Base-by-base conservation (phyloP, 2,888 invertebrate genomes). In the Sympetrum striolatum region DNA sequence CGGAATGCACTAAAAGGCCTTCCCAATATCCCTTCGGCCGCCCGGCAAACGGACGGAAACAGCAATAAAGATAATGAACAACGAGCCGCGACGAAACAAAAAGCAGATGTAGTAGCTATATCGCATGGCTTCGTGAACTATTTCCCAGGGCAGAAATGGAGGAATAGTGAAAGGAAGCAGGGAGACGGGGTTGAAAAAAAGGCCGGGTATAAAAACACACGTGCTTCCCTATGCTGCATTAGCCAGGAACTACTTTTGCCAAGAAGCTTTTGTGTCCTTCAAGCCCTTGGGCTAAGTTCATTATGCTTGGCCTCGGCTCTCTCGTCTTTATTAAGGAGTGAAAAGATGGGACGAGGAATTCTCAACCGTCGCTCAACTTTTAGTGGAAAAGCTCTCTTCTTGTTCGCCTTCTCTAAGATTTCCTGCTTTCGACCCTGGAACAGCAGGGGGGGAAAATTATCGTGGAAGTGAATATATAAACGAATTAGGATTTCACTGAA, bases 251-350 rank as follows among this genome's bases (percentile, higher is more conserved):
- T 86, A 64, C 86, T 86, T 86, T 86, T 86, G 58, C 86, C 58
- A 86, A 35, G 86, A 60, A 60, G 58, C 60, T 86, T 86, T 86
- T 58, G 58, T 58, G 58, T 60, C 82, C 53, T 82, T 53, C 58
- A 86, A 86, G 86, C 86, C 86, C 86, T 86, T 60, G 64, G 86
- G 86, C 86, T 86, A 86, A 86, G 86, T 86, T 86, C 86, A 86
- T 86, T 86, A 86, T 86, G 86, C 86, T 86, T 86, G 86, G 82
- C 58, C 82, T 82, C 82, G 35, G 82, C 53, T 82, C 82, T 58
- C 82, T 58, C 35, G 31, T 37, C 37, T 60, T 86, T 37, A 37
- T 86, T 37, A 86, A 37, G 86, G 37, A 86, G 37, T 35, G 86
- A 37, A 60, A 86, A 37, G 86, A 37, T 37, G 86, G 82, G 31